These are phyloP conservation scores for Calliopum simillimum DNA, from an alignment of 2,888 invertebrate species.

Conservation along the genomic window DNA sequence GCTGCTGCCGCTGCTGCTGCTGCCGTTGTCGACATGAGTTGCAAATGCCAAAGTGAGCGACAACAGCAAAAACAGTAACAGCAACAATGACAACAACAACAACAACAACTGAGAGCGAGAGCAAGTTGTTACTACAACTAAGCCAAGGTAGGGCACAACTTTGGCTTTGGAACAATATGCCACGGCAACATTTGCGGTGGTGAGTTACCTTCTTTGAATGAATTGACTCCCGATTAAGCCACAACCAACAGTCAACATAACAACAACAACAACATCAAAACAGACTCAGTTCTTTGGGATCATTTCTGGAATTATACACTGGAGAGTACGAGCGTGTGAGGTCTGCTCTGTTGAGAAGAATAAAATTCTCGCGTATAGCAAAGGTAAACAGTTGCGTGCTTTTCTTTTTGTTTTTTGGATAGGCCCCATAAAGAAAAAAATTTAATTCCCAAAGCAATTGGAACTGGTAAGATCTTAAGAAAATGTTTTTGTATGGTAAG, in stretches of 20 bases:
- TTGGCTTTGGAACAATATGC: slow-evolving; percentile 36
- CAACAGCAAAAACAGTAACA: slow-evolving; percentile 35
- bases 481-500: too few relatives aligned
- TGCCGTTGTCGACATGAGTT: slow-evolving; percentile 54
- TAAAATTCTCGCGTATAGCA: too few relatives aligned
- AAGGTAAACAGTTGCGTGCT: too few relatives aligned
- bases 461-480: too few relatives aligned
- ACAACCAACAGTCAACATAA: not conserved
- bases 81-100: slow-evolving; percentile 29
- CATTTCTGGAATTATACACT: slow-evolving; percentile 23
- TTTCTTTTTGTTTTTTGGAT: too few relatives aligned
- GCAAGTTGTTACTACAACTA: slow-evolving; percentile 17
- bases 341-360: slow-evolving; percentile 18
- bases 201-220: slow-evolving; percentile 27
- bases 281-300: slow-evolving; percentile 15
- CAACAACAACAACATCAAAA: too few relatives aligned
- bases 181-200: not conserved
- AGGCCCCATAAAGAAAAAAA: too few relatives aligned
- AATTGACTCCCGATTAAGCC: slow-evolving; percentile 33
- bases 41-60: slow-evolving; percentile 49
- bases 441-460: too few relatives aligned
- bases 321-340: slow-evolving; percentile 29
- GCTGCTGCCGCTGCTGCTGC: slow-evolving; percentile 38
- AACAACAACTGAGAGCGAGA: not conserved
- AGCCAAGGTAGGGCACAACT: slow-evolving; percentile 12